A percentile compares a stretch with the other conserved stretches of the same genome.
Evolutionary conservation across 2,113 vertebrate species (phyloP).

Genomic region (Hylia prasina): DNA sequence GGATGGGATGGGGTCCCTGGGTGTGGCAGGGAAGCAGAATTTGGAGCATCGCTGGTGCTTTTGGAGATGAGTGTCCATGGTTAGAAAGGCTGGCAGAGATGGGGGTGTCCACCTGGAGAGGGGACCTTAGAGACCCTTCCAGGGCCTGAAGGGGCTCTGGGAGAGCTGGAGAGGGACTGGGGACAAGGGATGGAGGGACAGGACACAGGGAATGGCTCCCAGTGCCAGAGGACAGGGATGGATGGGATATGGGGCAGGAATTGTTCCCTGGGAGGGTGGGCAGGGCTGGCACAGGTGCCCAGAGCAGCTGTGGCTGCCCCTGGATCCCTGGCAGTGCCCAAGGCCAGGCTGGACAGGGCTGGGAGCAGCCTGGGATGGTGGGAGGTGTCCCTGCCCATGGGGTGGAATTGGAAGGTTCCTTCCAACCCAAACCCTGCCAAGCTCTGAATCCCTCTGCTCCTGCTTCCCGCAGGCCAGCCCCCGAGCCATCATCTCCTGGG

Average conservation of each 20-base stretch:
- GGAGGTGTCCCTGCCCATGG: neutral
- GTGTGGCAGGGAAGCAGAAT: neutral
- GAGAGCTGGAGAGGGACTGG: neutral
- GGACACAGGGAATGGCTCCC: neutral
- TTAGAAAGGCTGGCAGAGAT: neutral
- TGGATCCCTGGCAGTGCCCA: neutral
- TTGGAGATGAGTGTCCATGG: neutral
- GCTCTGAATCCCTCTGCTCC: neutral
- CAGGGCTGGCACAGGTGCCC: neutral
- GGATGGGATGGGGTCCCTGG: too few relatives aligned
- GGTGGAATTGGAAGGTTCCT: too few relatives aligned
- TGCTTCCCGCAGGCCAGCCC: slow-evolving; percentile 11
- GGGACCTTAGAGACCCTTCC: rapidly evolving
- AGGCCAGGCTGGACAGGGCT: neutral
- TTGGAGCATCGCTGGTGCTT: neutral
- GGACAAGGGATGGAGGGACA: neutral
- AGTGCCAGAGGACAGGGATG: neutral
- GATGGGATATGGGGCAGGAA: neutral
- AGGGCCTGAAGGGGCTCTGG: neutral
- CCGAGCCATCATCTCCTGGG: neutral
- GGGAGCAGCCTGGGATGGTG: neutral
- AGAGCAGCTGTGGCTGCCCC: neutral
- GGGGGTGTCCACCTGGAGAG: neutral
- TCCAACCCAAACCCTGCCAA: too few relatives aligned
- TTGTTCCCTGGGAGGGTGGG: rapidly evolving